phyloP scores from a whole-genome alignment of 2,113 vertebrate genomes.

The Malurus alboscapulatus region DNA sequence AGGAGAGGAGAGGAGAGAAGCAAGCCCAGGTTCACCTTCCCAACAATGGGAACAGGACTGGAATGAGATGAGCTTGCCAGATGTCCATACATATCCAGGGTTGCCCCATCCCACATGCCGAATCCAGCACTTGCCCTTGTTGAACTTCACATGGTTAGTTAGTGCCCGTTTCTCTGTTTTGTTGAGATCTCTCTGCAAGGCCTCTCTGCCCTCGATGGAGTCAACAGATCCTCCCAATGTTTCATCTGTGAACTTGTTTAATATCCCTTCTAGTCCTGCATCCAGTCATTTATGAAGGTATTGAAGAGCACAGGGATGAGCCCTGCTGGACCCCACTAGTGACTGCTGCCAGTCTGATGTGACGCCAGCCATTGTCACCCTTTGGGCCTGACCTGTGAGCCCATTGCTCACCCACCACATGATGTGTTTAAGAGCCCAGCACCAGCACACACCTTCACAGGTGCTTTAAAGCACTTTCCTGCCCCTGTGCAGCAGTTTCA shows the following conservation, averaged over 20 bases:
- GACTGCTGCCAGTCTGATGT: background rate
- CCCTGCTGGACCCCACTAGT: background rate
- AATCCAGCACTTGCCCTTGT: background rate
- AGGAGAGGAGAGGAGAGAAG: background rate
- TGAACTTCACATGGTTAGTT: background rate
- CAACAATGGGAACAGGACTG: background rate
- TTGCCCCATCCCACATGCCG: background rate
- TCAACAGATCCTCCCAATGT: background rate
- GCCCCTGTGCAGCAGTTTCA: rapidly evolving
- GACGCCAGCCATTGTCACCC: background rate
- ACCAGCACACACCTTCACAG: background rate
- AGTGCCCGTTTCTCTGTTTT: background rate
- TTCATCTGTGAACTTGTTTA: background rate
- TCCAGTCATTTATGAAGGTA: background rate
- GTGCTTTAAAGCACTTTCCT: background rate
- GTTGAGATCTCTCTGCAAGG: background rate
- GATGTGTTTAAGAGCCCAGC: background rate
- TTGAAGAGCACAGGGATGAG: background rate
- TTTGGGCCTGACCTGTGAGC: background rate
- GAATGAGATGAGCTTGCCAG: background rate
- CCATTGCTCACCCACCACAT: background rate
- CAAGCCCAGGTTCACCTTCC: background rate
- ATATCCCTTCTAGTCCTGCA: background rate
- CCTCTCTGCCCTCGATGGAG: rapidly evolving
- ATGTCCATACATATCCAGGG: background rate